Base-by-base conservation (phyloP, 2,797 vertebrate genomes). In the Pseudochirops corinnae region DNA sequence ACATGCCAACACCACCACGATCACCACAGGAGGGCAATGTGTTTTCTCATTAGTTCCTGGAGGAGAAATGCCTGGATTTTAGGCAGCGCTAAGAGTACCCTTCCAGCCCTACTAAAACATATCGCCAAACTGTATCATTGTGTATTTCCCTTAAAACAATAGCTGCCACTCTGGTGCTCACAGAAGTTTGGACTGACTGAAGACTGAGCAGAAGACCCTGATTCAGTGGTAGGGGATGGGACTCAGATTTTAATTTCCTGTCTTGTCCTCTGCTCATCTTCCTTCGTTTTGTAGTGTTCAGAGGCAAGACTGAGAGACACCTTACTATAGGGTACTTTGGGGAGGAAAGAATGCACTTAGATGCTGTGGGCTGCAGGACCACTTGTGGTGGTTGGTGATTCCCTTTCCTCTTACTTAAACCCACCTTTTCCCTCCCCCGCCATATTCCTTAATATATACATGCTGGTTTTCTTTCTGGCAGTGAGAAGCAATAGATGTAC, bases 21-120 rank as follows among this genome's bases (percentile, higher is more conserved):
- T 99, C 98, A 82, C 98, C 98, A 50, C 97, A 98, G 96, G 98
- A 98, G 92, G 98, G 98, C 21, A 97, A 98, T 90, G 93, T 98
- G 94, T 98, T 98, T 95, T 96, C 98, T 95, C 98, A 94, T 97
- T 99, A 98, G 98, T 90, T 92, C 74, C 91, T n/a, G 4, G n/a
- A 97, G 95, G 95, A 93, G 95, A 94, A 55, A 93, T 28, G 55
- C 18, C 55, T 50, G 28, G n/a, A n/a, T 74, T n/a, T 74, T 74
- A 74, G 33, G 16, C n/a, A n/a, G 13, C n/a, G 52, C 74, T 0
- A 87, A 10, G 33, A 53, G 91, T 93, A 92, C 52, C 96, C 92
- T 95, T 87, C 96, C 90, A 87, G 74, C 95, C 97, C 91, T 94
- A 97, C 97, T 97, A 97, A 97, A 98, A 82, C 93, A 82, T 98